A percentile compares a stretch with the other conserved stretches of the same genome.
Evolutionary conservation across 1,140 invertebrate genomes (phyloP).

Genomic region (Calephelis virginiensis): DNA sequence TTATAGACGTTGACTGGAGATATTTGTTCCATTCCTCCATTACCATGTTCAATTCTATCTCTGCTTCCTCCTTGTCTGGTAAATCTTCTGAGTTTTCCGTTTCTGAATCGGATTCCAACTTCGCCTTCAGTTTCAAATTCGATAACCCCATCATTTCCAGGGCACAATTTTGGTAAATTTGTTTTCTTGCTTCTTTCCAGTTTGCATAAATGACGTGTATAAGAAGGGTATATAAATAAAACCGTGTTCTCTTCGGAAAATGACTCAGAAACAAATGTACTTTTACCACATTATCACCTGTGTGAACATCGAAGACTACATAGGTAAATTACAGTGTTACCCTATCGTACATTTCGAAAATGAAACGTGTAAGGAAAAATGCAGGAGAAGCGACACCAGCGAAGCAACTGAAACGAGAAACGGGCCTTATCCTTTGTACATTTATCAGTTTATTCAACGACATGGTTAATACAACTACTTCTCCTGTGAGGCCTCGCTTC

Average conservation of each 20-base stretch:
- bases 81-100: slow-evolving; percentile 14
- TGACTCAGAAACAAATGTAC: slow-evolving; percentile 10
- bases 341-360: slow-evolving; percentile 16
- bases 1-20: slow-evolving; percentile 15
- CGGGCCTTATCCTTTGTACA: slow-evolving; percentile 8
- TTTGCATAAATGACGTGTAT: slow-evolving; percentile 5
- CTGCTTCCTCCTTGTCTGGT: slow-evolving; percentile 17
- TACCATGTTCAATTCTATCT: slow-evolving; percentile 17
- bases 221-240: slow-evolving; percentile 15
- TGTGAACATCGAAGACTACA: slow-evolving; percentile 14
- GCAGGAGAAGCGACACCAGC: slow-evolving; percentile 13
- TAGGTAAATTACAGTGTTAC: slow-evolving; percentile 16
- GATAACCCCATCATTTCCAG: slow-evolving; percentile 17
- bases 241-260: slow-evolving; percentile 11
- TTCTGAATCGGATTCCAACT: slow-evolving; percentile 17
- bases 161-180: slow-evolving; percentile 14
- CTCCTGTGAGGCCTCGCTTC: background rate
- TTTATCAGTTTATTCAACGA: slow-evolving; percentile 7
- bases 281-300: slow-evolving; percentile 13
- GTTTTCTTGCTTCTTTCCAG: slow-evolving; percentile 9
- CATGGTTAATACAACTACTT: slow-evolving; percentile 11
- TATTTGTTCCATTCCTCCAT: slow-evolving; percentile 11
- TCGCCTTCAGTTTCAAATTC: slow-evolving; percentile 16
- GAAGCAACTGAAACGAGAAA: slow-evolving; percentile 15
- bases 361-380: slow-evolving; percentile 17